phyloP scores from a whole-genome alignment of 2,888 invertebrate genomes.

The Pseudeuparius sepicola region DNA sequence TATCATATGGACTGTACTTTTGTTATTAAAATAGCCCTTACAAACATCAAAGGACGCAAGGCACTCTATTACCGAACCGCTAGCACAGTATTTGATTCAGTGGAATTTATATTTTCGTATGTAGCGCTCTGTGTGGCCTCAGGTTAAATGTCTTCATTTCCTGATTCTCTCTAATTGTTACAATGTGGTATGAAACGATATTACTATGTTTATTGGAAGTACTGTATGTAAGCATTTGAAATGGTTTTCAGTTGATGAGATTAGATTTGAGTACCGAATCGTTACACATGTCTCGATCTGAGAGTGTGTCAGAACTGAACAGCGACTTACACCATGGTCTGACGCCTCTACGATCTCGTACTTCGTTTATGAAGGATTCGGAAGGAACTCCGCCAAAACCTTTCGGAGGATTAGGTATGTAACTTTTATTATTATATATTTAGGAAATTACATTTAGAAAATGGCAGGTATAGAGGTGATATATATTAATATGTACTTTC shows the following conservation, averaged over 20 bases:
- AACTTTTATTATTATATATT: constrained; percentile 5
- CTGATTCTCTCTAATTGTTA: too few species aligned
- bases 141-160: too few species aligned
- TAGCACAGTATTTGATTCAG: too few species aligned
- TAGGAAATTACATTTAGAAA: not conserved
- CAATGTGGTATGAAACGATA: too few species aligned
- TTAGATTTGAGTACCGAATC: constrained; percentile 74
- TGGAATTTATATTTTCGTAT: too few species aligned
- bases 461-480: not conserved
- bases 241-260: constrained; percentile 59
- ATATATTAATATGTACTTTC: not conserved
- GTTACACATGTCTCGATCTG: constrained; percentile 66
- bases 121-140: too few species aligned
- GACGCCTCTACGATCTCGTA: constrained; percentile 33
- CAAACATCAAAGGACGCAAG: too few species aligned
- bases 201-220: too few species aligned
- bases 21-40: too few species aligned
- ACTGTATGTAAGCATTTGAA: too few species aligned
- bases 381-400: constrained; percentile 59
- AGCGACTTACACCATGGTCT: constrained; percentile 45
- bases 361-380: constrained; percentile 38
- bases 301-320: constrained; percentile 75
- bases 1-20: too few species aligned
- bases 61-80: too few species aligned
- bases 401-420: constrained; percentile 74